Conservation (phyloP, 2,888 invertebrate species). For the Azorinus chamasolen region DNA sequence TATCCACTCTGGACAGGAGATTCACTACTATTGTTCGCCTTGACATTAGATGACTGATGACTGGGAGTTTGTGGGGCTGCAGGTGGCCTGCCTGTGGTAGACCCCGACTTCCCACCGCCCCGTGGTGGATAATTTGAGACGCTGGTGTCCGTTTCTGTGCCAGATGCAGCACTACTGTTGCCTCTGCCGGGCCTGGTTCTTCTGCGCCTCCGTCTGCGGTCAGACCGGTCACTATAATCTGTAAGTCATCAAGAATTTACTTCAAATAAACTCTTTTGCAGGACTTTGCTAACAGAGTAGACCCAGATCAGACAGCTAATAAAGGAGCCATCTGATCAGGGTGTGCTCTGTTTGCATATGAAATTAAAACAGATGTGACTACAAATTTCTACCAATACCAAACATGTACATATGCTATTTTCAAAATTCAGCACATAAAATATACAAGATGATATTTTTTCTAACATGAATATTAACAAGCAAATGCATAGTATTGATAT, state of each 20-base stretch:
- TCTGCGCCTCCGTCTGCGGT: slow-evolving; percentile 67
- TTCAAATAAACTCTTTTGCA: too few relatives aligned
- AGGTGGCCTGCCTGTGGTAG: slow-evolving; percentile 1
- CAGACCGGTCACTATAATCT: slow-evolving; percentile 57
- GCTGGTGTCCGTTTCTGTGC: slow-evolving; percentile 82
- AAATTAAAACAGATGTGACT: too few relatives aligned
- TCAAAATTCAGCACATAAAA: too few relatives aligned
- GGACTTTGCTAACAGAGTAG: too few relatives aligned
- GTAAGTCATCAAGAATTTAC: slow-evolving; percentile 23
- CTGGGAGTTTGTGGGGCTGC: slow-evolving; percentile 1
- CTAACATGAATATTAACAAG: too few relatives aligned
- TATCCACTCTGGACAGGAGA: slow-evolving; percentile 26
- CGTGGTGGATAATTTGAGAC: slow-evolving; percentile 73
- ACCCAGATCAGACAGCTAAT: too few relatives aligned
- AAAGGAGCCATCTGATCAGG: too few relatives aligned
- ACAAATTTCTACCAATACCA: too few relatives aligned
- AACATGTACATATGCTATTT: too few relatives aligned
- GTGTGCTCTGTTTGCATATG: too few relatives aligned
- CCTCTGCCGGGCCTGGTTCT: slow-evolving; percentile 73
- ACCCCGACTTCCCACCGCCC: slow-evolving; percentile 16
- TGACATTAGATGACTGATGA: slow-evolving; percentile 28
- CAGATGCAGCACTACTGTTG: slow-evolving; percentile 78
- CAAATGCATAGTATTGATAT: too few relatives aligned
- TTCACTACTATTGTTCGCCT: slow-evolving; percentile 41
- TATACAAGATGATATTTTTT: too few relatives aligned